A percentile compares a stretch with the other conserved stretches of the same genome.
Evolutionary conservation across 2,888 invertebrate genomes (phyloP).

Genomic region (Microdon myrmicae): DNA sequence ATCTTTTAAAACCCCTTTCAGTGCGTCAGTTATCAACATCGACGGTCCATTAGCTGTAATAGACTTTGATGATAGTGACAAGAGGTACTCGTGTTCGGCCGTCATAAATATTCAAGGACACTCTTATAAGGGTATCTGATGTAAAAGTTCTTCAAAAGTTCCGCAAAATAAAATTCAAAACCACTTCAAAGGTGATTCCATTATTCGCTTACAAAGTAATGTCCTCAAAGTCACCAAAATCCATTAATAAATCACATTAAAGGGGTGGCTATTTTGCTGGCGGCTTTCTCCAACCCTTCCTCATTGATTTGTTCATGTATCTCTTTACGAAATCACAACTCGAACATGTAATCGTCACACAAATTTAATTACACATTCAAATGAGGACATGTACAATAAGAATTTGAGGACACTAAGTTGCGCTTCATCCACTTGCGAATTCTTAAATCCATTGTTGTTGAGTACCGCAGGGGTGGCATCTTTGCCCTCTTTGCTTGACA

Average conservation of each 20-base stretch:
- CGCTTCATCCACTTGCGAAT: conserved; percentile 26
- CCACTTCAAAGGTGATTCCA: conserved; percentile 49
- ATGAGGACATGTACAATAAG: conserved; percentile 26
- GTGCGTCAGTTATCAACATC: too few relatives aligned
- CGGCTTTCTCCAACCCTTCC: too few relatives aligned
- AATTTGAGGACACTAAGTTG: conserved; percentile 37
- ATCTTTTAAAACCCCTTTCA: too few relatives aligned
- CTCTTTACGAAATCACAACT: too few relatives aligned
- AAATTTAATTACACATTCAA: conserved; percentile 52
- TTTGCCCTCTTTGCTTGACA: conserved; percentile 11
- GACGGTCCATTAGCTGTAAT: too few relatives aligned
- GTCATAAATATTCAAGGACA: too few relatives aligned
- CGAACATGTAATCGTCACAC: conserved; percentile 9
- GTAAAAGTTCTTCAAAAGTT: too few relatives aligned
- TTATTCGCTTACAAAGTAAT: conserved; percentile 40
- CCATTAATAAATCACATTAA: conserved; percentile 51
- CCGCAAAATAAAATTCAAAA: conserved; percentile 46
- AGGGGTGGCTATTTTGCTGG: conserved; percentile 16
- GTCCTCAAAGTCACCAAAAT: conserved; percentile 48
- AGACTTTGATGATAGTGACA: too few relatives aligned
- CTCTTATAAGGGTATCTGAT: too few relatives aligned
- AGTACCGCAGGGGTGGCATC: conserved; percentile 19
- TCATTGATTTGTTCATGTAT: too few relatives aligned
- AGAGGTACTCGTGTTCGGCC: too few relatives aligned
- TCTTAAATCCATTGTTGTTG: conserved; percentile 25